Conservation (phyloP, 2,113 vertebrate species). For the Pteropus alecto region DNA sequence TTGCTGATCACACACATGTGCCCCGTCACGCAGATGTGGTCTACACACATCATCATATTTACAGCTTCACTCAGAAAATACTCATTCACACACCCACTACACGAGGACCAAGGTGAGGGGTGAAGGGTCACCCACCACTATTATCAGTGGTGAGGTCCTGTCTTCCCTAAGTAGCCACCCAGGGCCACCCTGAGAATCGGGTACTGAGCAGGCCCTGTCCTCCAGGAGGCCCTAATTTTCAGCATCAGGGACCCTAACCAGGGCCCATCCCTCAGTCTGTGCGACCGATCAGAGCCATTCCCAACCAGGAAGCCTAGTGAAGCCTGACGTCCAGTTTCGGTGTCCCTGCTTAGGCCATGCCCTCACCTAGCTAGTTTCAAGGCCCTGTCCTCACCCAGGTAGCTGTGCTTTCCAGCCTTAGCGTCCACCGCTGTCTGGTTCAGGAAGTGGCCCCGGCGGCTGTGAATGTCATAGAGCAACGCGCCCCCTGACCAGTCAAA, state of each 20-base stretch:
- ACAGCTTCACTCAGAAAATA: neutral
- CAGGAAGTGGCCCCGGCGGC: slow-evolving; percentile 76
- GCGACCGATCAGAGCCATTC: neutral
- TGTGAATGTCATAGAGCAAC: slow-evolving; percentile 72
- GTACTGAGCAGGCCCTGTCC: too few species aligned
- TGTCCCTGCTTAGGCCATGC: neutral
- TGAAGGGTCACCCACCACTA: neutral
- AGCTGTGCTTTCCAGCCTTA: slow-evolving; percentile 59
- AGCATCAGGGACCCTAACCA: neutral
- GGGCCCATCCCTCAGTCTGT: neutral
- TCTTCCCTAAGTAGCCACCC: neutral
- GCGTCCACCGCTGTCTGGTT: slow-evolving; percentile 70
- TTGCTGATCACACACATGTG: neutral
- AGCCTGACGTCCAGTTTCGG: neutral
- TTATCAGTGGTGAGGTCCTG: neutral
- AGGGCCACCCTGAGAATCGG: neutral
- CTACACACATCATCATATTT: neutral
- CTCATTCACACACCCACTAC: neutral
- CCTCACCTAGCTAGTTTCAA: neutral
- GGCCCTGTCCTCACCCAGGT: slow-evolving; percentile 33
- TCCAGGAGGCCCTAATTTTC: neutral
- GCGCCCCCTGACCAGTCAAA: slow-evolving; percentile 87
- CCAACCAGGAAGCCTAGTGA: neutral
- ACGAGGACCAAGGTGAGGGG: neutral
- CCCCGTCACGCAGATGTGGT: neutral